These are phyloP conservation scores for Gerosis bhagava DNA, from an alignment of 2,888 invertebrate species.

Conservation along the genomic window DNA sequence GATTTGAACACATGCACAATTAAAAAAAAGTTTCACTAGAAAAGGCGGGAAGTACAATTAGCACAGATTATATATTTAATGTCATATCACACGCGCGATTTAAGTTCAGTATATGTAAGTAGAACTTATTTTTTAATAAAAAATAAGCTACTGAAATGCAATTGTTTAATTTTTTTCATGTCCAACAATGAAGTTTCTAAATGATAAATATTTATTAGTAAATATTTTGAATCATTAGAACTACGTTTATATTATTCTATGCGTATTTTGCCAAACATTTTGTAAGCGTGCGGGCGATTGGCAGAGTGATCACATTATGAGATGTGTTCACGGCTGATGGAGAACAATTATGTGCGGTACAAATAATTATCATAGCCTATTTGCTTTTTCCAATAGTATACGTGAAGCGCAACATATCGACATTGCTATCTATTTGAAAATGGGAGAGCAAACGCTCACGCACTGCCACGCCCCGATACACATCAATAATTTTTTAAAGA, in stretches of 20 bases:
- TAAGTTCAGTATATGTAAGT: slow-evolving; percentile 41
- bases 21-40: slow-evolving; percentile 38
- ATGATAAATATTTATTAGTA: slow-evolving; percentile 57
- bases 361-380: slow-evolving; percentile 76
- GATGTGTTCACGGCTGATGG: slow-evolving; percentile 54
- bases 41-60: slow-evolving; percentile 40
- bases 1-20: slow-evolving; percentile 37
- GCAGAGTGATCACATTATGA: slow-evolving; percentile 48
- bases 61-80: slow-evolving; percentile 32
- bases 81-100: slow-evolving; percentile 23
- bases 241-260: slow-evolving; percentile 43
- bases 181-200: slow-evolving; percentile 53
- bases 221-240: slow-evolving; percentile 70
- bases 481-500: slow-evolving; percentile 71
- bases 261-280: slow-evolving; percentile 21
- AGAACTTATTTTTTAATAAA: slow-evolving; percentile 71
- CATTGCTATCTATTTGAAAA: slow-evolving; percentile 63
- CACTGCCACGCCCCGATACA: slow-evolving; percentile 60
- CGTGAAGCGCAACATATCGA: slow-evolving; percentile 71
- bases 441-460: slow-evolving; percentile 58
- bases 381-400: slow-evolving; percentile 76
- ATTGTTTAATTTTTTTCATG: slow-evolving; percentile 30
- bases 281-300: slow-evolving; percentile 47
- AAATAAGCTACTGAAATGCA: slow-evolving; percentile 65
- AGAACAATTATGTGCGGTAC: slow-evolving; percentile 58